Conservation (phyloP, 2,797 vertebrate genomes). For the Peromyscus aztecus region DNA sequence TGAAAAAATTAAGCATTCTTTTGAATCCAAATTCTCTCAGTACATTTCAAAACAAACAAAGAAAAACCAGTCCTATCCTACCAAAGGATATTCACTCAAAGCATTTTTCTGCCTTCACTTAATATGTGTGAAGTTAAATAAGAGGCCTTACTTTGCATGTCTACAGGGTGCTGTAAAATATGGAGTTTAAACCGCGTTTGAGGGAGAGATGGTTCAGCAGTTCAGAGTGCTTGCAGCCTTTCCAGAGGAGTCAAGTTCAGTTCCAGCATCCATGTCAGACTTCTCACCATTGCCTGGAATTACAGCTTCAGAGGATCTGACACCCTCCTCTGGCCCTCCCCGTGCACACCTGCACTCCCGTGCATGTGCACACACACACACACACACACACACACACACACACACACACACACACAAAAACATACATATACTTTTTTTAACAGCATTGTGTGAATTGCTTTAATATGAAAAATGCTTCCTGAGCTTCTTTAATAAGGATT, state of each 20-base stretch:
- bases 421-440: no score
- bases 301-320: background rate
- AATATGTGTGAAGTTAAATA: conserved; percentile 38
- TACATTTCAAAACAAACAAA: conserved; percentile 4
- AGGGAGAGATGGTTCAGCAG: background rate
- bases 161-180: conserved; percentile 10
- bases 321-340: background rate
- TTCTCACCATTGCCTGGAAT: background rate
- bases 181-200: background rate
- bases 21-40: conserved; percentile 2
- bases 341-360: background rate
- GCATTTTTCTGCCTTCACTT: background rate
- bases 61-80: background rate
- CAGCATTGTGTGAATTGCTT: background rate
- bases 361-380: background rate
- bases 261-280: background rate
- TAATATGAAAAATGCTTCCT: background rate
- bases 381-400: background rate
- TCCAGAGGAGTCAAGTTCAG: background rate
- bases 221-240: background rate
- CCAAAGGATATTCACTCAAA: background rate
- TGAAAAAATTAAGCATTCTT: background rate
- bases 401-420: no score
- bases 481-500: background rate
- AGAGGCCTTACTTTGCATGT: background rate